Evolutionary conservation across 2,113 vertebrate genomes (phyloP), one percentile per base, ranked within the genome.

Genomic region (Callocephalon fimbriatum): DNA sequence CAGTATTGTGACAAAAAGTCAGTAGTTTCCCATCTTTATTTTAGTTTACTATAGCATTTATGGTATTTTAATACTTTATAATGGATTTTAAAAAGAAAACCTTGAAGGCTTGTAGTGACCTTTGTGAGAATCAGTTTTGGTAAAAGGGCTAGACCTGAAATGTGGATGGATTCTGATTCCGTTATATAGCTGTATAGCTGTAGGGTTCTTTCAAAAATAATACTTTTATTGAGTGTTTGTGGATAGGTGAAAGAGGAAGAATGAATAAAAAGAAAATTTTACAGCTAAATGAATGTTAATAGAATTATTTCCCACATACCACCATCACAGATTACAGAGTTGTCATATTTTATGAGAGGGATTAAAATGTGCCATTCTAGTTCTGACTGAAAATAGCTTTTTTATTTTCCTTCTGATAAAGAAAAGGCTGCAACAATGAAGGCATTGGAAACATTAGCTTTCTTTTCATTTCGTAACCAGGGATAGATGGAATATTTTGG

Each of bases 41-140:
- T 80, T 31, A 7, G 17, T 74, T 75, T n/a, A 12, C 7, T 23
- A 5, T 6, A 3, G 13, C 6, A 26, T 89, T 58, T 10, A 7
- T 32, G 12, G 38, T 32, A 22, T 21, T 88, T 27, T 31, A 56
- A 45, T 14, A 25, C 0, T 12, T 67, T 56, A 48, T 4, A 25
- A 15, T 17, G 23, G 22, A 45, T 38, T 75, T 84, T 45, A 37
- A n/a, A 67, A 19, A 31, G 5, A 25, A 80, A 65, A 9, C 0
- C 4, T 19, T 25, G 10, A 5, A 32, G 7, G 19, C 11, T 48
- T 77, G 3, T 10, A 38, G 16, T 0, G 2, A 35, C 2, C 3
- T 44, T 22, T 65, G 9, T 16, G 13, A 61, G 18, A 18, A 31
- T 32, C 3, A 7, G 21, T n/a, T 96, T 35, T 56, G 25, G 8